Conservation (phyloP, 2,888 invertebrate genomes). For the Drosophila nr. perissopoda region DNA sequence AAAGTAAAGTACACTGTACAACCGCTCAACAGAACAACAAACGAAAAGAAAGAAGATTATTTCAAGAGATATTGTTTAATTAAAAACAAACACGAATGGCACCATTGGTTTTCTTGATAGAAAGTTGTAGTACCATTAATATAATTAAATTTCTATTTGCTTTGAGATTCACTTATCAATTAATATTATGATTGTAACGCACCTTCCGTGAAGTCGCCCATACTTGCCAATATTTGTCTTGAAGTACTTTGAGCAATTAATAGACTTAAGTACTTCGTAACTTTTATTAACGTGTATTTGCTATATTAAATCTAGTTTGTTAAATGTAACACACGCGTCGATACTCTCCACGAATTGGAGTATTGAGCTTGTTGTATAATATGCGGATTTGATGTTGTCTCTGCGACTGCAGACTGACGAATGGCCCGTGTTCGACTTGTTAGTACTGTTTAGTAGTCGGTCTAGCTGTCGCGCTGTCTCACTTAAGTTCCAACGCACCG, state of each 20-base stretch:
- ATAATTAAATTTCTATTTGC: conserved; percentile 15
- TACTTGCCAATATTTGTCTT: conserved; percentile 22
- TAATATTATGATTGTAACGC: conserved; percentile 20
- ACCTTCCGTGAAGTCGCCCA: conserved; percentile 52
- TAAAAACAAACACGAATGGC: not conserved
- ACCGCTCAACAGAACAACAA: not conserved
- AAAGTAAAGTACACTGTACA: not conserved
- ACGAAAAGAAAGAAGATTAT: not conserved
- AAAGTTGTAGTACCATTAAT: not conserved
- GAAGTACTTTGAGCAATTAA: conserved; percentile 29
- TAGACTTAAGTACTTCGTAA: conserved; percentile 20
- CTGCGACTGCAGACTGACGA: conserved; percentile 33
- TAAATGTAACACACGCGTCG: conserved; percentile 40
- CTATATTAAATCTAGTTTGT: conserved; percentile 3
- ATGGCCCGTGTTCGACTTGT: conserved; percentile 16
- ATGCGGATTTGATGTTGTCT: conserved; percentile 33
- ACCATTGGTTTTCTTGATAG: conserved; percentile 4
- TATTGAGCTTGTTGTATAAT: conserved; percentile 7
- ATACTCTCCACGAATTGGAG: conserved; percentile 17
- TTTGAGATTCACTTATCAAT: conserved; percentile 26
- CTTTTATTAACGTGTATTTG: conserved; percentile 15
- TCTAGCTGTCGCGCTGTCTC: not conserved
- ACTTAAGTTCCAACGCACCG: not conserved
- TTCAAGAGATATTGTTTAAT: not conserved
- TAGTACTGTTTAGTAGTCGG: conserved; percentile 27